Percentiles rank a stretch among this genome's conserved stretches.
These are phyloP conservation scores for Exocentrus adspersus DNA, from an alignment of 2,888 invertebrate species.

Conservation along the genomic window DNA sequence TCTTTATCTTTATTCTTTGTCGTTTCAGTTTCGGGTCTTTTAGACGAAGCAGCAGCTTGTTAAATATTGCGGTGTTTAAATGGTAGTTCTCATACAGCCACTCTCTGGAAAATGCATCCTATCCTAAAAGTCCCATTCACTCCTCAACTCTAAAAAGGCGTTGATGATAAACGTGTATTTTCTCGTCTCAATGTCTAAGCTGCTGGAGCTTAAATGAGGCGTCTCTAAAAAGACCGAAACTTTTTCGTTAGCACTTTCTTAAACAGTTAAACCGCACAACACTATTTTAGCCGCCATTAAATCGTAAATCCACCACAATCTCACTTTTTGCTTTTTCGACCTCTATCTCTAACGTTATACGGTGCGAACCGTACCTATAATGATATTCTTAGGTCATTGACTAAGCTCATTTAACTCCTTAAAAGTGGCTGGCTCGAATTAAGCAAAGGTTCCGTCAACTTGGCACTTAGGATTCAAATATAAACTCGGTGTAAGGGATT, in stretches of 20 bases:
- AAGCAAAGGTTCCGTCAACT: constrained; percentile 38
- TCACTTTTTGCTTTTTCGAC: constrained; percentile 9
- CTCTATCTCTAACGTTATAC: constrained; percentile 1
- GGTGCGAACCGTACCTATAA: constrained; percentile 19
- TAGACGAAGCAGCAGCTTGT: neutral
- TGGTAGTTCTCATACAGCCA: neutral
- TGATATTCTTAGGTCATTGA: constrained; percentile 23
- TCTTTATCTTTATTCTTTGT: no score
- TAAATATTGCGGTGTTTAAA: neutral
- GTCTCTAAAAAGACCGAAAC: neutral
- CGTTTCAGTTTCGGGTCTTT: neutral
- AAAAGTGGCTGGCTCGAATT: constrained; percentile 32
- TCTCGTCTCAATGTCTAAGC: neutral
- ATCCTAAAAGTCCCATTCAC: neutral
- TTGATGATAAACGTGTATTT: neutral
- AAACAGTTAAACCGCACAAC: constrained; percentile 16
- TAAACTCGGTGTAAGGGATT: constrained; percentile 39
- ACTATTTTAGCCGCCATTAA: constrained; percentile 20
- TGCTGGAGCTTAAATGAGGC: neutral
- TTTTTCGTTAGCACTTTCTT: constrained; percentile 18
- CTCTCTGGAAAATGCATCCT: neutral
- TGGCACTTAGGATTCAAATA: constrained; percentile 39
- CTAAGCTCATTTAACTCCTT: constrained; percentile 17
- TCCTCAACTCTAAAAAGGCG: neutral
- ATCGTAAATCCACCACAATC: constrained; percentile 16